Base-by-base conservation (phyloP, 1,140 invertebrate species). In the honey bee (Apis mellifera) region DNA sequence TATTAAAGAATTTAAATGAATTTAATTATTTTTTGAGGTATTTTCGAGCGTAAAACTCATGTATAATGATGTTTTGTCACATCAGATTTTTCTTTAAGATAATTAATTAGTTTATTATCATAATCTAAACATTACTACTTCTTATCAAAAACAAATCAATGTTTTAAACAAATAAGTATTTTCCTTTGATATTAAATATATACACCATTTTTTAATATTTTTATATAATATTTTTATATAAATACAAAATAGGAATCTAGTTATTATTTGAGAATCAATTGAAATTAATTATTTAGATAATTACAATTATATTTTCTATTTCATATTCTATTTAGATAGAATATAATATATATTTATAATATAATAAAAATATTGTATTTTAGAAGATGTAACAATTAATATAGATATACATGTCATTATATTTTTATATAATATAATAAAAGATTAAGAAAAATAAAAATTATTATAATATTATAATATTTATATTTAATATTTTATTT, bases 21-120 rank as follows among this genome's bases (percentile, higher is more conserved):
- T 89, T 89, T 87, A 89, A 70, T 89, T 72, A 89, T 88, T 88
- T 89, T 86, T 55, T 65, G 7, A 15, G 65, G 78, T 87, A 84
- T 76, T 82, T 86, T 86, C 82, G 70, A 83, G 64, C 78, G 84
- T 85, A 86, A 87, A 80, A 78, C 73, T 73, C 64, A 82, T 62
- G 68, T 59, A 32, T 85, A 89, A 89, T 78, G 68, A 87, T 59
- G 74, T 87, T 86, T 89, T 75, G 78, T 89, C 85, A 32, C 75
- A 83, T n/a, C n/a, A n/a, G n/a, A n/a, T 75, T 69, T 21, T 57
- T 78, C 68, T 78, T 71, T 84, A 83, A 86, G 82, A 86, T 79
- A 59, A 21, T 66, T 64, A 66, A 68, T 52, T 72, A 79, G 68
- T 72, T 79, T 68, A 55, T 52, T 42, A 71, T 13, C 26, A 21